A percentile compares a stretch with the other conserved stretches of the same genome.
These are phyloP conservation scores for Smithornis capensis DNA, from an alignment of 2,113 vertebrate species.

Conservation along the genomic window DNA sequence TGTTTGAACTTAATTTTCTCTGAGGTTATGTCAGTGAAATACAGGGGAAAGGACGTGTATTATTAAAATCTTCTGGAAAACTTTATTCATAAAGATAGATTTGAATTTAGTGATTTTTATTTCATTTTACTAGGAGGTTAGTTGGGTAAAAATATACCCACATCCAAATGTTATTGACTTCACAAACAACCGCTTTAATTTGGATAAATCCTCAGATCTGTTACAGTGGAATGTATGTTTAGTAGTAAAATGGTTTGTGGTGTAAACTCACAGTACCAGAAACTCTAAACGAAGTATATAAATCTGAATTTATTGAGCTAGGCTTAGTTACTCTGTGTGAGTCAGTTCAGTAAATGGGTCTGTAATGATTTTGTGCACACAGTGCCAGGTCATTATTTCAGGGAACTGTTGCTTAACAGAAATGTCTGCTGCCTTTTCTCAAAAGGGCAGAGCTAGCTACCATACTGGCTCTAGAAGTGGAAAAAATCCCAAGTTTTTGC, in stretches of 20 bases:
- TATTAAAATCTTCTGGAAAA: neutral
- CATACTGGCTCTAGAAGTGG: neutral
- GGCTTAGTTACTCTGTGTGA: neutral
- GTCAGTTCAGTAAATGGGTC: conserved; percentile 1
- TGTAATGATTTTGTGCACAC: conserved; percentile 25
- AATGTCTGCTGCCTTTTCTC: conserved; percentile 24
- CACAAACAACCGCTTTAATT: neutral
- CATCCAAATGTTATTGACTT: neutral
- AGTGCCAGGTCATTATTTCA: neutral
- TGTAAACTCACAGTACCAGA: neutral
- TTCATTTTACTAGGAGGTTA: neutral
- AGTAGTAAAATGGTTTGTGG: neutral
- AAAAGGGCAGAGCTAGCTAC: neutral
- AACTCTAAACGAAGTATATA: neutral
- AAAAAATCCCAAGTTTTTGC: neutral
- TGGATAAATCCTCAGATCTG: neutral
- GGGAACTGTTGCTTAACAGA: conserved; percentile 35
- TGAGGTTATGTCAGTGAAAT: neutral
- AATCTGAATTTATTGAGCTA: conserved; percentile 8
- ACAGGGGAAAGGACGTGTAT: neutral
- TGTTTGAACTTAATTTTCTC: neutral
- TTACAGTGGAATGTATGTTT: neutral
- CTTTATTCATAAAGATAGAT: neutral
- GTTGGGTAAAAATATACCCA: neutral
- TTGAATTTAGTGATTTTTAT: neutral